Conservation (phyloP, 2,797 vertebrate species). For the Pyrocephalus nanus region DNA sequence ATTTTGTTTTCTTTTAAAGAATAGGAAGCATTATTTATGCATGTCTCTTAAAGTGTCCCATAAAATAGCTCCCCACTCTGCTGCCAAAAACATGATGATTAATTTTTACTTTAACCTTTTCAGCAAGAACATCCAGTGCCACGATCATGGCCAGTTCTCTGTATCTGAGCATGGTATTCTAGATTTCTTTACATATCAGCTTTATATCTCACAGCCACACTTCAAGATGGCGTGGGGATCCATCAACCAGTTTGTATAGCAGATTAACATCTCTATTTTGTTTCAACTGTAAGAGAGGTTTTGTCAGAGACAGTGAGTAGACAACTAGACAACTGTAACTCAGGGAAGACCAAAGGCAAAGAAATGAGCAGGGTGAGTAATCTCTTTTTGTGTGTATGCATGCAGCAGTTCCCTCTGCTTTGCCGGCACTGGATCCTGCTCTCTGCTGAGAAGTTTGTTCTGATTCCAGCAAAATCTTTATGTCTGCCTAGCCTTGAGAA, state of each 20-base stretch:
- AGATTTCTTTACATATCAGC: background rate
- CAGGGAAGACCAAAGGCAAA: background rate
- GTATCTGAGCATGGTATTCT: background rate
- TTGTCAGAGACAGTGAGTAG: background rate
- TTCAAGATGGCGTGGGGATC: background rate
- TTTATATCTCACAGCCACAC: background rate
- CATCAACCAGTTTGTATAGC: background rate
- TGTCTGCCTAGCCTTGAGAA: background rate
- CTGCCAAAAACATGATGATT: background rate
- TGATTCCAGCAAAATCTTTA: background rate
- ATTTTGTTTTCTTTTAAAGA: background rate
- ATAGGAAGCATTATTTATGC: background rate
- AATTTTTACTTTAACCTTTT: background rate
- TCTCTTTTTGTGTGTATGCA: accelerated
- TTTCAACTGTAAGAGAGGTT: background rate
- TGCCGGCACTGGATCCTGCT: background rate
- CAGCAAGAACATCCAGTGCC: background rate
- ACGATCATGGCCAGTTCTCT: accelerated
- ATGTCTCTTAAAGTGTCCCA: background rate
- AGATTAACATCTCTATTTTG: background rate
- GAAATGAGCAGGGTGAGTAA: background rate
- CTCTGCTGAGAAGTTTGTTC: background rate
- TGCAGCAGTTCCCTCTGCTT: background rate
- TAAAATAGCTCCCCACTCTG: background rate
- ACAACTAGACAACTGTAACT: background rate